These are phyloP conservation scores for Ovis aries DNA, from an alignment of 2,113 vertebrate species.

Conservation along the genomic window ARS-UI_Ramb_v3.0 NC_056074.1:39240001-39240500, in stretches of 20 bases:
- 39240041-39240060: background rate
- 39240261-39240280: background rate
- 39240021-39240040: background rate
- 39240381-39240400: background rate
- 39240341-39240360: background rate
- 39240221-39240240: background rate
- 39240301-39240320: background rate
- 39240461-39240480: rapidly evolving
- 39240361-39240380: no score
- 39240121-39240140: background rate
- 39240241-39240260: background rate
- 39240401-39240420: background rate
- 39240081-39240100: background rate
- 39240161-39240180: rapidly evolving
- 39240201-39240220: background rate
- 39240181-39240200: rapidly evolving
- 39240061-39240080: background rate
- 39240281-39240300: background rate
- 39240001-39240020: rapidly evolving
- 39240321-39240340: rapidly evolving
- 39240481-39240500: rapidly evolving
- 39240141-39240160: background rate
- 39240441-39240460: background rate
- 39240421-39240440: background rate
- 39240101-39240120: background rate